Percentiles rank a stretch among this genome's conserved stretches.
Conservation (phyloP, 2,888 invertebrate genomes). For the Diarsia mendica region DNA sequence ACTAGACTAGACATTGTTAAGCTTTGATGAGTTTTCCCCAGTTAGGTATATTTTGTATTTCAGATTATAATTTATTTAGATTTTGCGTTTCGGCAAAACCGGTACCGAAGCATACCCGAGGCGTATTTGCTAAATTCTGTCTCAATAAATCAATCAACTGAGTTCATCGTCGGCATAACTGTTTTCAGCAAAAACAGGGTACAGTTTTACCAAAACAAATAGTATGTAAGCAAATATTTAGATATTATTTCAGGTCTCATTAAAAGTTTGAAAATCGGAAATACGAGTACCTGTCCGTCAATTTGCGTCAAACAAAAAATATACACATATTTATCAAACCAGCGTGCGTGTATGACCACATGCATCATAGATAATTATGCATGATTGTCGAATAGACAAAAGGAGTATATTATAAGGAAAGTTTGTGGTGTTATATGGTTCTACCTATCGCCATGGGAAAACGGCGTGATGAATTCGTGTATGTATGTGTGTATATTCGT, state of each 20-base stretch:
- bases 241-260: not conserved
- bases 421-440: no score
- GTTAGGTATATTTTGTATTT: not conserved
- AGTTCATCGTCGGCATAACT: slow-evolving; percentile 18
- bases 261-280: not conserved
- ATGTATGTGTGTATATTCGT: no score
- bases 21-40: not conserved
- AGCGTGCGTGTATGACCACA: no score
- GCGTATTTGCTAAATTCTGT: slow-evolving; percentile 18
- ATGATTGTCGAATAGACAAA: no score
- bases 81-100: not conserved
- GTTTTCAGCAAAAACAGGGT: slow-evolving; percentile 12
- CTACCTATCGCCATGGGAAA: no score
- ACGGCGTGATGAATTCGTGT: no score
- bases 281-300: not conserved
- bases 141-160: slow-evolving; percentile 47
- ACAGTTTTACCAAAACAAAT: slow-evolving; percentile 30
- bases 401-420: no score
- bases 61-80: slow-evolving; percentile 21
- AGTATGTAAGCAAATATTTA: not conserved
- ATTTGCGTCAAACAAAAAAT: no score
- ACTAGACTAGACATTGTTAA: not conserved
- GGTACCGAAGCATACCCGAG: not conserved
- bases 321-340: no score
- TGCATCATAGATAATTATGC: no score